Evolutionary conservation across 2,797 vertebrate genomes (phyloP), one percentile per base, ranked within the genome.

Genomic region (Otolemur crassicaudatus): DNA sequence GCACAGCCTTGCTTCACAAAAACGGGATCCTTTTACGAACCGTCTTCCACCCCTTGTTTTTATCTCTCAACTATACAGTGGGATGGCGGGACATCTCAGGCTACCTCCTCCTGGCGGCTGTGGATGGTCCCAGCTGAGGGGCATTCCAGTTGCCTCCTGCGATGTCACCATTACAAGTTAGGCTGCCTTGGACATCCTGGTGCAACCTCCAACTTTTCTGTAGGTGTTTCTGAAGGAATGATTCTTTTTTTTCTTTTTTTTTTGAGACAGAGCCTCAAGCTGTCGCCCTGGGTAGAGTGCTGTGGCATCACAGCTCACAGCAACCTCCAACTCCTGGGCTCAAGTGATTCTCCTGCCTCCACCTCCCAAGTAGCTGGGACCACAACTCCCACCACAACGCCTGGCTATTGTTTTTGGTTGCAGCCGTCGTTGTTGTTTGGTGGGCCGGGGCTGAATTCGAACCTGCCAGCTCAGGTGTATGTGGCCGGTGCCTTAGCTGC

Each of bases 21-120:
- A 25, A 1, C 0, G 4, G n/a, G 13, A 1, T 16, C 23, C 0
- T 13, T 46, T 22, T 1, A 20, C 0, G 1, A 19, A 2, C 0
- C 0, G 1, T 31, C n/a, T 49, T 22, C 40, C 9, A 4, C 3
- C 0, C 1, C 3, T 13, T 4, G 11, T 29, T 22, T 25, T 37
- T 20, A 34, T 27, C 23, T 4, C 58, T 29, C 22, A 2, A 7
- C 0, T 16, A 0, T 0, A 3, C 20, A 27, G 4, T n/a, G n/a
- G n/a, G n/a, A n/a, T 0, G 3, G 43, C 43, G 9, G 17, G 1
- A 2, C 0, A 4, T 22, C 49, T 37, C 8, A 5, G 3, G 60
- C 73, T 3, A 0, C 27, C 53, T 56, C 6, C 12, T 20, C 37
- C 3, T 0, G 31, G 29, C 13, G 79, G 40, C 17, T 29, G 8